Base-by-base conservation (phyloP, 2,888 invertebrate species). In the Caenorhabditis drosophilae region DNA sequence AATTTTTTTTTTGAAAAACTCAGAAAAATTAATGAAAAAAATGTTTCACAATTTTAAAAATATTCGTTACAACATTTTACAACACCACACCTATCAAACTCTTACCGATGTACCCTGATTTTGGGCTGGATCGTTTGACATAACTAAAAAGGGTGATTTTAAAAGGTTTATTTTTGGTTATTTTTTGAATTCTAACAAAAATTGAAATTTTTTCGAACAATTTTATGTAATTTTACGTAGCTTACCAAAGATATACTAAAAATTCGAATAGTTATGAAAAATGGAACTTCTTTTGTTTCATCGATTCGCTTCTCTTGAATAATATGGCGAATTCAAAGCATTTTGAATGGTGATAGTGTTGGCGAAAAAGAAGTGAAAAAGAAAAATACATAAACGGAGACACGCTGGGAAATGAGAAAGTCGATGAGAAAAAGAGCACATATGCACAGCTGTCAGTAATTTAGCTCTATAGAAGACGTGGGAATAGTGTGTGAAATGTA, bases 71-170 rank as follows among this genome's bases (percentile, higher is more conserved):
- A 31, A 31, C 31, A 12, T 31, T 31, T 31, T 31, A 20, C 40
- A 40, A 20, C n/a, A 18, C 7, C 40, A 40, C n/a, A 40, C 20
- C 6, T 7, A 31, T 31, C 6, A 6, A 31, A 31, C 31, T 23
- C 60, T 60, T 50, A 60, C 60, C 54, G 54, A 22, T n/a, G n/a
- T n/a, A n/a, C n/a, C n/a, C n/a, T n/a, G n/a, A n/a, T n/a, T n/a
- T 40, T 27, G 36, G 15, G 31, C 40, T 7, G 53, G 26, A 3
- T 18, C 38, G 44, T 50, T 48, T 34, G 53, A 15, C 54, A 60
- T 50, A 11, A 42, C 60, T 60, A 38, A 54, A 60, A 25, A 45
- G 9, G 18, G n/a, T n/a, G n/a, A n/a, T n/a, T n/a, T n/a, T n/a
- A n/a, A n/a, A n/a, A n/a, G n/a, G n/a, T n/a, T n/a, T n/a, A n/a